These are phyloP conservation scores for Sphinx pinastri DNA, from an alignment of 2,888 invertebrate genomes.

Conservation along the genomic window DNA sequence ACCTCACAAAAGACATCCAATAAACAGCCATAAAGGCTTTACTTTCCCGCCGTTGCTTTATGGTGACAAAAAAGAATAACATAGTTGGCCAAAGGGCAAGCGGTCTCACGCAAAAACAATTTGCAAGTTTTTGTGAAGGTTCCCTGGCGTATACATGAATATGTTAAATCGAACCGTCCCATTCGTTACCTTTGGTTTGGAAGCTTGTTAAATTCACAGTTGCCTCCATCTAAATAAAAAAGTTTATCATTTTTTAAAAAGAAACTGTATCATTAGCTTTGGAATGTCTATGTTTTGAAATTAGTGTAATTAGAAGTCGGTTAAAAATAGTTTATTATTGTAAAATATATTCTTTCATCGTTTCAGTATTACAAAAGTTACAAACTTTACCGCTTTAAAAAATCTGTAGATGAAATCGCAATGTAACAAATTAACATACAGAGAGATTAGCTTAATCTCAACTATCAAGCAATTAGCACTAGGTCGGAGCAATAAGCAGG, in stretches of 20 bases:
- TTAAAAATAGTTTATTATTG: no score
- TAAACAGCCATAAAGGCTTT: conserved; percentile 13
- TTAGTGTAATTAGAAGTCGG: no score
- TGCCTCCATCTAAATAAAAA: conserved; percentile 29
- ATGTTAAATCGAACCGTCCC: conserved; percentile 51
- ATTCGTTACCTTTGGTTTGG: conserved; percentile 41
- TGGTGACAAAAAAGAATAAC: conserved; percentile 22
- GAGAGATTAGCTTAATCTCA: conserved; percentile 6
- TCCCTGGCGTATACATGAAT: conserved; percentile 63
- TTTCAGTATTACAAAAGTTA: no score
- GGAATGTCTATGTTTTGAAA: no score
- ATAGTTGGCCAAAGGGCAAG: conserved; percentile 53
- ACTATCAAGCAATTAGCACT: conserved; percentile 20
- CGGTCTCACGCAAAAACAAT: conserved; percentile 65
- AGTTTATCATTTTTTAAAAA: not conserved
- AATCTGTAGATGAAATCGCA: no score
- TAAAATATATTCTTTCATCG: no score
- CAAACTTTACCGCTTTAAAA: no score
- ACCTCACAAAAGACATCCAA: conserved; percentile 4
- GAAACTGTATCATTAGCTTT: no score
- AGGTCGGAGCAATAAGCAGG: conserved; percentile 27
- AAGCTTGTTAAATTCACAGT: conserved; percentile 41
- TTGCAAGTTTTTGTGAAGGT: conserved; percentile 63
- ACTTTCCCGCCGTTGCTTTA: conserved; percentile 1
- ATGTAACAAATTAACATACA: not conserved